Percentiles rank a stretch among this genome's conserved stretches.
Evolutionary conservation across 2,888 invertebrate genomes (phyloP).

Genomic region (Toxonevra muliebris): DNA sequence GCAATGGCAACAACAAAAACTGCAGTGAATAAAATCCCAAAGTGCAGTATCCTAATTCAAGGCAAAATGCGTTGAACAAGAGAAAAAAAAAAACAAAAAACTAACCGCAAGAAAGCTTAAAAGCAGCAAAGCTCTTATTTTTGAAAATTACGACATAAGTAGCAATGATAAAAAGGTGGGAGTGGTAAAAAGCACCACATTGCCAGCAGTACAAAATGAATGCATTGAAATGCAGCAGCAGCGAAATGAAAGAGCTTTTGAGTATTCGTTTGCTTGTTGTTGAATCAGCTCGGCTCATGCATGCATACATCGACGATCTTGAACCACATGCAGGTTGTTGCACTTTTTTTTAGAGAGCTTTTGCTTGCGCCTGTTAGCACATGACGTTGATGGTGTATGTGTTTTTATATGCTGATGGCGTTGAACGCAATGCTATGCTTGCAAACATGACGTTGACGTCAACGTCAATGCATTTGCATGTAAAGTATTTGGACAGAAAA

Average conservation of each 20-base stretch:
- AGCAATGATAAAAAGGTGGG: not conserved
- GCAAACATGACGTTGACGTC: not conserved
- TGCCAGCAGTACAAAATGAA: not conserved
- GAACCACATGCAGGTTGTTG: constrained; percentile 63
- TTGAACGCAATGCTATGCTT: not conserved
- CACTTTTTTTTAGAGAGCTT: constrained; percentile 43
- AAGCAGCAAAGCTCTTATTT: too few relatives aligned
- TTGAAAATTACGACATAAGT: not conserved
- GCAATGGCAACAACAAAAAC: not conserved
- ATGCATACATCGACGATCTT: constrained; percentile 53
- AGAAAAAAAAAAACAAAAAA: constrained; percentile 2
- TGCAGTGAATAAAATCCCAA: constrained; percentile 36
- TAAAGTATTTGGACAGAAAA: not conserved
- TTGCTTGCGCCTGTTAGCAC: not conserved
- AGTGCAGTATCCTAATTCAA: constrained; percentile 58
- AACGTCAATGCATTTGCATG: not conserved
- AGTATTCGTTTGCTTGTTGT: not conserved
- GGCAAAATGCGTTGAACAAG: constrained; percentile 39
- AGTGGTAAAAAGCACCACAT: too few relatives aligned
- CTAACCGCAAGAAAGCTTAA: constrained; percentile 3
- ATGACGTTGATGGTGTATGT: not conserved
- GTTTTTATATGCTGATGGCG: not conserved
- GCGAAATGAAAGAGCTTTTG: constrained; percentile 14
- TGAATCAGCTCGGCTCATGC: not conserved
- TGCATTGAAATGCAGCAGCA: not conserved